Evolutionary conservation across 2,888 invertebrate species (phyloP).

Genomic region (Conistra vaccinii): DNA sequence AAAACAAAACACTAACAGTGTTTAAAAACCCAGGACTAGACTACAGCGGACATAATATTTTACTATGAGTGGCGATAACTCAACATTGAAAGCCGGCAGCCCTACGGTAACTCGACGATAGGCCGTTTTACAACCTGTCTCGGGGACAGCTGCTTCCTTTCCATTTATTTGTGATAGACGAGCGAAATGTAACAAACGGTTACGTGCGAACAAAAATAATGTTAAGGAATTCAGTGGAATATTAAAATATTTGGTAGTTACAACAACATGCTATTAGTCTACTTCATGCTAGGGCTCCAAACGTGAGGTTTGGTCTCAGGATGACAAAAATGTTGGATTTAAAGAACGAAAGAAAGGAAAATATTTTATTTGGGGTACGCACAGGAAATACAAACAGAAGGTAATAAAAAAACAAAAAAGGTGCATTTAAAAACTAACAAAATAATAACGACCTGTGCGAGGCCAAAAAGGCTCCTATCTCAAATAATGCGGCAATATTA

Average conservation of each 20-base stretch:
- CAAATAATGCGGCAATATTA: too few relatives aligned
- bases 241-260: constrained; percentile 18
- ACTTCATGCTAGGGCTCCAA: not conserved
- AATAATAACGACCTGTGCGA: too few relatives aligned
- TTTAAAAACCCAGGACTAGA: constrained; percentile 39
- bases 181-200: constrained; percentile 63
- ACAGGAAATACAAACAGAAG: too few relatives aligned
- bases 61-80: constrained; percentile 54
- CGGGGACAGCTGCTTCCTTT: constrained; percentile 78
- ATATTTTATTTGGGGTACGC: too few relatives aligned
- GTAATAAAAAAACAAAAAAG: too few relatives aligned
- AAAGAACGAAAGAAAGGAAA: too few relatives aligned
- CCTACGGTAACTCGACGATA: constrained; percentile 51
- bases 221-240: constrained; percentile 8
- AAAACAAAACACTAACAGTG: constrained; percentile 45
- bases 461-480: too few relatives aligned
- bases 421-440: too few relatives aligned
- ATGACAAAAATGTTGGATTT: not conserved
- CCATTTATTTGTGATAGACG: constrained; percentile 65
- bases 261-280: not conserved
- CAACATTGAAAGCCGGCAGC: constrained; percentile 48
- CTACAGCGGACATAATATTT: constrained; percentile 59
- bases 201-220: constrained; percentile 47
- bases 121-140: constrained; percentile 72
- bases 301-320: not conserved